A percentile compares a stretch with the other conserved stretches of the same genome.
Conservation (phyloP, 2,888 invertebrate genomes). For the Epinotia bilunana region DNA sequence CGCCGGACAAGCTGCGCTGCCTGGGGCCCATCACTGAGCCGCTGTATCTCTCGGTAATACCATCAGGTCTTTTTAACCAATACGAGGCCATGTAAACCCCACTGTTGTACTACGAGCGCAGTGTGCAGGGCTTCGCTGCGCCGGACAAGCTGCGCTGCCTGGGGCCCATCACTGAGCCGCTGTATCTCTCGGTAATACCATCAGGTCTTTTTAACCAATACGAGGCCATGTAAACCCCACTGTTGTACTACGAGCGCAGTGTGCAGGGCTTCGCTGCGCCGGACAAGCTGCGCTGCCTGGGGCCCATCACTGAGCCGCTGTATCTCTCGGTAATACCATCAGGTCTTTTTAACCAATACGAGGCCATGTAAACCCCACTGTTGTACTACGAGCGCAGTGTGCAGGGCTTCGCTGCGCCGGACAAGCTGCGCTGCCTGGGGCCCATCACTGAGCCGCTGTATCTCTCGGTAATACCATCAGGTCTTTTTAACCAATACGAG, state of each 20-base stretch:
- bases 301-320: conserved; percentile 95
- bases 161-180: conserved; percentile 95
- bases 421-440: conserved; percentile 92
- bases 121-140: conserved; percentile 91
- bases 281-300: conserved; percentile 92
- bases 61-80: no score
- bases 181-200: conserved; percentile 90
- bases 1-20: conserved; percentile 93
- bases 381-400: conserved; percentile 88
- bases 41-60: conserved; percentile 90
- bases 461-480: conserved; percentile 86
- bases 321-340: conserved; percentile 88
- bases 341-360: no score
- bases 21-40: conserved; percentile 96
- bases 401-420: conserved; percentile 92
- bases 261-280: conserved; percentile 92
- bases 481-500: no score
- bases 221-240: no score
- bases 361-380: no score
- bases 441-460: conserved; percentile 96
- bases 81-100: no score
- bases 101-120: conserved; percentile 95
- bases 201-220: no score
- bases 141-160: conserved; percentile 93
- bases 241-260: conserved; percentile 86